Conservation (phyloP, 2,888 invertebrate genomes). For the Adelognathus sp. region DNA sequence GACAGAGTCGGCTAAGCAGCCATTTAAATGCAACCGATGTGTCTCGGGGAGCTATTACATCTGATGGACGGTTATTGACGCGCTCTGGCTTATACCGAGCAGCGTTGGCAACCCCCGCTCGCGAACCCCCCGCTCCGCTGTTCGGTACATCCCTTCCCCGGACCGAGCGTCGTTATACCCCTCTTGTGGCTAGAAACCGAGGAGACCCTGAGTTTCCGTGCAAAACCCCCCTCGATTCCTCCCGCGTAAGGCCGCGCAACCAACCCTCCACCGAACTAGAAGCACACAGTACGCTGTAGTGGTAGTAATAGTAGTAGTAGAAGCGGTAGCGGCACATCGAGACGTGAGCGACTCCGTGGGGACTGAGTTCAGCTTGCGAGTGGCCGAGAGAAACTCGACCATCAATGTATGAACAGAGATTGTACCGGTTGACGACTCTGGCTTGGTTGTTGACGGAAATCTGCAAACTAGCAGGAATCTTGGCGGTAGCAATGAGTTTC, state of each 20-base stretch:
- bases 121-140: conserved; percentile 55
- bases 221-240: conserved; percentile 40
- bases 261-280: conserved; percentile 45
- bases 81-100: conserved; percentile 80
- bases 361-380: conserved; percentile 61
- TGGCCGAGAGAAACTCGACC: conserved; percentile 28
- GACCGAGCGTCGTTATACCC: conserved; percentile 53
- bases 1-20: conserved; percentile 81
- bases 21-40: conserved; percentile 82
- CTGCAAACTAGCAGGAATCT: not conserved
- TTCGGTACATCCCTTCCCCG: conserved; percentile 35
- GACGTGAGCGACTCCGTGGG: conserved; percentile 59
- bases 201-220: conserved; percentile 45
- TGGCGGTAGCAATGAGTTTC: not conserved
- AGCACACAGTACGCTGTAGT: conserved; percentile 18
- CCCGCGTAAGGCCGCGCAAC: conserved; percentile 50
- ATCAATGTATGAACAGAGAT: conserved; percentile 22
- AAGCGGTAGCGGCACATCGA: conserved; percentile 47
- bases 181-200: conserved; percentile 40
- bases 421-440: not conserved
- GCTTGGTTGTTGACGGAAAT: not conserved
- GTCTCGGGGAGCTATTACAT: conserved; percentile 81
- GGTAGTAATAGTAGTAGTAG: not conserved
- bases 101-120: conserved; percentile 67
- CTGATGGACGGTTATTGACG: conserved; percentile 82